These are phyloP conservation scores for Coccyzus lansbergi DNA, from an alignment of 2,797 vertebrate species.

Conservation along the genomic window DNA sequence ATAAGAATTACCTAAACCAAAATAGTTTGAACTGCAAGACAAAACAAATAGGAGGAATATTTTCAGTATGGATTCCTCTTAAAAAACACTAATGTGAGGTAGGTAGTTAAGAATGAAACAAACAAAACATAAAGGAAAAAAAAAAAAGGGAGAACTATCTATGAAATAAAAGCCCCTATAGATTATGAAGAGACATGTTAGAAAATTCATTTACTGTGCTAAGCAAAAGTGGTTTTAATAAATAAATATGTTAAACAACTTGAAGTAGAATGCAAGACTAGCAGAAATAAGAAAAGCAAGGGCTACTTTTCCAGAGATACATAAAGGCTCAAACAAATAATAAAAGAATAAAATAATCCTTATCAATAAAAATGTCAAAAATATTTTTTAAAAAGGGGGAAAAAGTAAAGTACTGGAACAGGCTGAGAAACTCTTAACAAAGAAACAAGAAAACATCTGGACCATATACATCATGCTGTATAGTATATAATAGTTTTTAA, in stretches of 20 bases:
- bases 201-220: neutral
- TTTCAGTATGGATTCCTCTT: neutral
- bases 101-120: neutral
- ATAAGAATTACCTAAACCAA: neutral
- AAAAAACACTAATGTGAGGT: neutral
- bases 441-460: neutral
- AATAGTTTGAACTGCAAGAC: neutral
- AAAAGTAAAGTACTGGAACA: neutral
- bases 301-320: neutral
- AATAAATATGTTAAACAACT: neutral
- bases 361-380: neutral
- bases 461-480: neutral
- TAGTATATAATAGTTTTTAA: neutral
- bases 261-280: neutral
- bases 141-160: neutral
- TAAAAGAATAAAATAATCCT: neutral
- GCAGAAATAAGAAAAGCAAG: neutral
- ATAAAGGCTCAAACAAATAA: neutral
- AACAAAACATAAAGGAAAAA: neutral
- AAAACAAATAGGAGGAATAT: neutral
- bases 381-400: neutral
- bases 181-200: neutral
- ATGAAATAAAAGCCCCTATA: neutral
- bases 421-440: neutral
- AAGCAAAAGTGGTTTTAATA: neutral